Conservation (phyloP, 2,113 vertebrate species). For the Festucalex cinctus region DNA sequence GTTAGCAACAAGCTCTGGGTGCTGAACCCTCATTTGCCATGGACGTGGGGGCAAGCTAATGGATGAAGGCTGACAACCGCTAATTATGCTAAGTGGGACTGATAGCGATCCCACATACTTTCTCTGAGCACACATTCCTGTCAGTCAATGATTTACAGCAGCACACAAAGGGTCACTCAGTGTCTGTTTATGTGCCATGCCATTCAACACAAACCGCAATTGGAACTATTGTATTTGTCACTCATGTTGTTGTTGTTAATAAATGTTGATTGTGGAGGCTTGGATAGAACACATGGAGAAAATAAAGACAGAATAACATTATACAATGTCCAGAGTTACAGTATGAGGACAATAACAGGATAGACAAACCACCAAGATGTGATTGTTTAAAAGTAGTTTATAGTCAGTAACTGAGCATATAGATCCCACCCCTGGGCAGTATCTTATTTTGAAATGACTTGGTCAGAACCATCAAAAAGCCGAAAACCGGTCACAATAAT, state of each 20-base stretch:
- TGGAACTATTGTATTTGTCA: constrained; percentile 21
- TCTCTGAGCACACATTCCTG: constrained; percentile 48
- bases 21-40: constrained; percentile 14
- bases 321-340: background rate
- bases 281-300: background rate
- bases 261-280: background rate
- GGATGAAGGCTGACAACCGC: constrained; percentile 50
- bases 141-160: constrained; percentile 51
- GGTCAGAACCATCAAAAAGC: no score
- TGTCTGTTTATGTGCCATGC: constrained; percentile 31
- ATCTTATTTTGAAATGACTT: no score
- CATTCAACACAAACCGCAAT: constrained; percentile 10
- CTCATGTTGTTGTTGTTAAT: constrained; percentile 17
- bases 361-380: background rate
- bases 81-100: constrained; percentile 61
- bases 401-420: no score
- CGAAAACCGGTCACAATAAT: no score
- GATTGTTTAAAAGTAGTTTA: no score
- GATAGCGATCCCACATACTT: constrained; percentile 54
- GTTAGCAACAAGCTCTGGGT: constrained; percentile 14
- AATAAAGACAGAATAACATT: background rate
- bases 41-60: constrained; percentile 32
- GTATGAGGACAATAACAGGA: background rate
- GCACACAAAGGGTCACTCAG: constrained; percentile 46
- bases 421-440: no score